Evolutionary conservation across 2,113 vertebrate species (phyloP).

Genomic region (Columbina picui): DNA sequence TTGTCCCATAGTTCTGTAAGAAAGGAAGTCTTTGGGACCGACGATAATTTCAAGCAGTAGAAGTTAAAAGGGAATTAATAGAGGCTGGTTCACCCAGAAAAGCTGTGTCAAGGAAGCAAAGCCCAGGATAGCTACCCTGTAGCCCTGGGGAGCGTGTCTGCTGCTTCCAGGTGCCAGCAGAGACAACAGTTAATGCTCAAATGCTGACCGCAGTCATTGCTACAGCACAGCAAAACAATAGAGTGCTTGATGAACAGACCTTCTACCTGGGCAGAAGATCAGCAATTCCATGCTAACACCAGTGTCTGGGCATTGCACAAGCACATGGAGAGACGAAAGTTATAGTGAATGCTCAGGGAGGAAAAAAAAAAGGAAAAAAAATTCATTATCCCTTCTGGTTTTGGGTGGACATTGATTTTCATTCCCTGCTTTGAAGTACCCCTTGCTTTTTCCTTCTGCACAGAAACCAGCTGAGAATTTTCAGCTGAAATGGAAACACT

Average conservation of each 20-base stretch:
- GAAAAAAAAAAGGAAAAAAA: background rate
- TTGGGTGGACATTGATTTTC: background rate
- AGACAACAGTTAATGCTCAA: background rate
- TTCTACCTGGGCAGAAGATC: background rate
- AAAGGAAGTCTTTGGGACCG: background rate
- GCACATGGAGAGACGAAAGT: background rate
- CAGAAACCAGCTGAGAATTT: background rate
- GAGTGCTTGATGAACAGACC: background rate
- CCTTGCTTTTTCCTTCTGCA: background rate
- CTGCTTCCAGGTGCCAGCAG: background rate
- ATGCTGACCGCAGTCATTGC: background rate
- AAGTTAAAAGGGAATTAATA: background rate
- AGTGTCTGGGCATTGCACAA: background rate
- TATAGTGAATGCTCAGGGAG: background rate
- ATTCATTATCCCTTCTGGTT: background rate
- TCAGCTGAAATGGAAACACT: background rate
- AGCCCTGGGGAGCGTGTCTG: background rate
- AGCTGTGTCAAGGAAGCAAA: background rate
- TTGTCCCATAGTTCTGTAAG: background rate
- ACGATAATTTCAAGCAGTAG: background rate
- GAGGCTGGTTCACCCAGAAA: background rate
- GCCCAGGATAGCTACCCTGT: background rate
- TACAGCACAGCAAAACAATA: background rate
- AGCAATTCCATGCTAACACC: background rate
- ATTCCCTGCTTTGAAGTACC: background rate